A percentile compares a stretch with the other conserved stretches of the same genome.
These are phyloP conservation scores for Zaprionus ornatus DNA, from an alignment of 1,140 invertebrate species.

Conservation along the genomic window DNA sequence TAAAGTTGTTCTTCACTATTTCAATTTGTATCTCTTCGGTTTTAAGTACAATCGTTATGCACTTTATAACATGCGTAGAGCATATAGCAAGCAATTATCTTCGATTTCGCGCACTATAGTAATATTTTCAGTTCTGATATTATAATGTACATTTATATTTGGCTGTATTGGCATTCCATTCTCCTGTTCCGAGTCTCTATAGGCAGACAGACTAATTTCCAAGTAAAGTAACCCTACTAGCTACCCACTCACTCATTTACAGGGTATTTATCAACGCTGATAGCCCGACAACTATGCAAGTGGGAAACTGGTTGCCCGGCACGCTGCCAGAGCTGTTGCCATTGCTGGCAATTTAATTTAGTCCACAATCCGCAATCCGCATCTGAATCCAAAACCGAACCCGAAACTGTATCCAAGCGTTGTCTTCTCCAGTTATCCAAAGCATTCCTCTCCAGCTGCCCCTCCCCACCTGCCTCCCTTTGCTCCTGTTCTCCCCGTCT, in stretches of 20 bases:
- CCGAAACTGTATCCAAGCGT: slow-evolving; percentile 14
- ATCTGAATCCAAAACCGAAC: slow-evolving; percentile 27
- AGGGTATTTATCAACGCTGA: slow-evolving; percentile 6
- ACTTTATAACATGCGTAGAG: neutral
- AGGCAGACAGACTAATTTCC: neutral
- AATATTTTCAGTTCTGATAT: too few relatives aligned
- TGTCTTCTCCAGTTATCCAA: neutral
- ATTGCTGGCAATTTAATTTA: slow-evolving; percentile 67
- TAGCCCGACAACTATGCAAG: slow-evolving; percentile 1
- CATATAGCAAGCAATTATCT: neutral
- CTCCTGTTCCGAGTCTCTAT: neutral
- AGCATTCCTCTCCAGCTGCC: too few relatives aligned
- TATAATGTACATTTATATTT: neutral
- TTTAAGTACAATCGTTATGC: neutral
- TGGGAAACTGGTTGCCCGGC: slow-evolving; percentile 50
- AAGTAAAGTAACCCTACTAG: neutral
- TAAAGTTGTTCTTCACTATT: neutral
- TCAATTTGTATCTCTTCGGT: neutral
- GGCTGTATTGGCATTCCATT: neutral
- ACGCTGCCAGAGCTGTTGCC: neutral
- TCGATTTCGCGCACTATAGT: too few relatives aligned
- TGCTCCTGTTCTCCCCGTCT: neutral
- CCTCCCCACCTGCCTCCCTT: neutral
- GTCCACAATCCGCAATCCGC: slow-evolving; percentile 48
- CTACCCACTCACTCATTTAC: neutral